Evolutionary conservation across 2,113 vertebrate genomes (phyloP).

Genomic region (Picathartes gymnocephalus): DNA sequence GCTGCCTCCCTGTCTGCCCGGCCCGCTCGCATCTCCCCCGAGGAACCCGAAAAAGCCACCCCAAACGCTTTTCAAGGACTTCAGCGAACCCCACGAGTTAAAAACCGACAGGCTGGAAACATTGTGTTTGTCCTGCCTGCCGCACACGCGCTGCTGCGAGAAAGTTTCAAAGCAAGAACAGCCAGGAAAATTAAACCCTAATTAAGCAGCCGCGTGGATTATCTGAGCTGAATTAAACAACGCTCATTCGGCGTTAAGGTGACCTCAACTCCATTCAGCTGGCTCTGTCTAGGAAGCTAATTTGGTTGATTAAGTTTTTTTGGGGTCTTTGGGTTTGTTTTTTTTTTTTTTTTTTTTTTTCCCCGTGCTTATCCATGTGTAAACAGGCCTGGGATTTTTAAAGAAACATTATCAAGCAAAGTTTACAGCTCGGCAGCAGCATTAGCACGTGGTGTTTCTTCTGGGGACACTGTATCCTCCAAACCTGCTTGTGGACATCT

Average conservation of each 20-base stretch:
- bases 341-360: neutral
- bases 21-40: neutral
- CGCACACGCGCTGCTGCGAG: neutral
- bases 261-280: neutral
- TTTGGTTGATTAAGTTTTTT: neutral
- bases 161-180: neutral
- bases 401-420: neutral
- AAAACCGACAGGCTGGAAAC: neutral
- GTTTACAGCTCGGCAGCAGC: neutral
- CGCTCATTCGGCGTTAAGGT: neutral
- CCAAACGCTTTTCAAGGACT: rapidly evolving
- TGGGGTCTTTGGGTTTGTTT: neutral
- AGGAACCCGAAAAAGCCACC: neutral
- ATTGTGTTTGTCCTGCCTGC: rapidly evolving
- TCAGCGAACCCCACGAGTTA: rapidly evolving
- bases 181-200: neutral
- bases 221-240: neutral
- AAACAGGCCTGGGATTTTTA: neutral
- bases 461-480: neutral
- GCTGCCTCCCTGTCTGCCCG: neutral
- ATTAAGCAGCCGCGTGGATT: neutral
- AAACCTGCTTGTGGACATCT: neutral
- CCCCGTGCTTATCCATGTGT: neutral
- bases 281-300: neutral
- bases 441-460: rapidly evolving